A percentile compares a stretch with the other conserved stretches of the same genome.
Conservation (phyloP, 2,113 vertebrate species). For the Ictalurus punctatus region DNA sequence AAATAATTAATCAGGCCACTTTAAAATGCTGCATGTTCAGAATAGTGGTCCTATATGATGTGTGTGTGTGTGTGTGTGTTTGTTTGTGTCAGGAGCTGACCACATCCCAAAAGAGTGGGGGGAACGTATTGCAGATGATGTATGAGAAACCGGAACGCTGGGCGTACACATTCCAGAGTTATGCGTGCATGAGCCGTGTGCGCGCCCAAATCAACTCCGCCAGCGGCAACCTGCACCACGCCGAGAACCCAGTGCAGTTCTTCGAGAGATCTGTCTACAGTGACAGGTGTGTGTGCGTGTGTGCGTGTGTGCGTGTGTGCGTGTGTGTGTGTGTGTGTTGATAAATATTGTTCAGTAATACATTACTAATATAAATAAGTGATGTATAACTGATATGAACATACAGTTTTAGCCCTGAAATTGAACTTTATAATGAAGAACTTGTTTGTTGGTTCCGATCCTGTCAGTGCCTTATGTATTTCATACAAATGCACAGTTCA, state of each 20-base stretch:
- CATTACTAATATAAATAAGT: neutral
- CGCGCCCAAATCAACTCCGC: conserved; percentile 80
- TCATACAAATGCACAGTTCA: neutral
- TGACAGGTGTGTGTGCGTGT: conserved; percentile 82
- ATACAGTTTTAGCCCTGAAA: neutral
- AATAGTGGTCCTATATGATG: neutral
- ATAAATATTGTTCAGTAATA: neutral
- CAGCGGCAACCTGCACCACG: conserved; percentile 72
- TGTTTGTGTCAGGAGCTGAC: conserved; percentile 79
- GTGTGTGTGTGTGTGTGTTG: conserved; percentile 60
- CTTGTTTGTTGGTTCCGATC: neutral
- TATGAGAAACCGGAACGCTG: conserved; percentile 90
- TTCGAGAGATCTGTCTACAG: conserved; percentile 94
- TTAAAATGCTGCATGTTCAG: neutral
- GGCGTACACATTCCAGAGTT: conserved; percentile 93
- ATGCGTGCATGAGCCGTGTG: conserved; percentile 90
- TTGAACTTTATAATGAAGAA: neutral
- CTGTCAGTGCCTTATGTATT: neutral
- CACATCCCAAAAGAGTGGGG: conserved; percentile 84
- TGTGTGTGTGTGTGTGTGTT: neutral
- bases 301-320: conserved; percentile 61
- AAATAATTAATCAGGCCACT: neutral
- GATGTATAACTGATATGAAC: neutral
- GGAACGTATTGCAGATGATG: conserved; percentile 91
- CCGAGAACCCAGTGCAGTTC: conserved; percentile 82